Conservation (phyloP, 2,888 invertebrate species). For the Charanyca ferruginea region DNA sequence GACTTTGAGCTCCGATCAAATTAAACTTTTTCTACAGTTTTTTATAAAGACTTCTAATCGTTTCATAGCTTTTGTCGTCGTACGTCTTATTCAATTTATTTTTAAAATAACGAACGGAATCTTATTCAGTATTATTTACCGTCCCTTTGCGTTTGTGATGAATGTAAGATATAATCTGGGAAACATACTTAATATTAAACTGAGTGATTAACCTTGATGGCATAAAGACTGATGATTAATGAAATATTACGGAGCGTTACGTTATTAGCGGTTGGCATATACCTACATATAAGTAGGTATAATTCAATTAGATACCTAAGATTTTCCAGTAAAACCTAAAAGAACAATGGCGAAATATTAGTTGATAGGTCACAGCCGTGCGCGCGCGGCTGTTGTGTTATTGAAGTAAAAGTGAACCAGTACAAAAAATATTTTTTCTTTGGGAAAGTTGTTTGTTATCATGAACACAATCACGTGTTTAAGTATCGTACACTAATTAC, state of each 20-base stretch:
- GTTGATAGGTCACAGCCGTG: too few species aligned
- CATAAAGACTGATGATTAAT: constrained; percentile 29
- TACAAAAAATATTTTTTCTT: too few species aligned
- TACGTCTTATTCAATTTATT: constrained; percentile 31
- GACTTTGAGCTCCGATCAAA: constrained; percentile 50
- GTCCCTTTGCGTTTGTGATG: not conserved
- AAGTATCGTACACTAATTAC: too few species aligned
- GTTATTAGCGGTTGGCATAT: constrained; percentile 43
- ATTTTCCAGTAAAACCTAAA: too few species aligned
- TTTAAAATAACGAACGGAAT: constrained; percentile 23
- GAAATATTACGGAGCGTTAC: constrained; percentile 29
- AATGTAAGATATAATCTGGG: constrained; percentile 16
- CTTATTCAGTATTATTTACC: constrained; percentile 6
- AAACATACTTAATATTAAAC: constrained; percentile 14
- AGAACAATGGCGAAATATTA: too few species aligned
- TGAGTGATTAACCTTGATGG: constrained; percentile 14
- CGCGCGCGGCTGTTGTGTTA: too few species aligned
- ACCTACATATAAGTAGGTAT: not conserved
- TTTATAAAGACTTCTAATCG: constrained; percentile 30
- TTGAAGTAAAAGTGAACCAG: too few species aligned
- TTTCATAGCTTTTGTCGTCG: constrained; percentile 35
- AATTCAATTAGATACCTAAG: not conserved
- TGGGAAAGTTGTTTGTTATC: too few species aligned
- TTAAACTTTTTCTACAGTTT: constrained; percentile 44
- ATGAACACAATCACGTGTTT: too few species aligned